phyloP scores from a whole-genome alignment of 2,113 vertebrate genomes.

The Myxocyprinus asiaticus region DNA sequence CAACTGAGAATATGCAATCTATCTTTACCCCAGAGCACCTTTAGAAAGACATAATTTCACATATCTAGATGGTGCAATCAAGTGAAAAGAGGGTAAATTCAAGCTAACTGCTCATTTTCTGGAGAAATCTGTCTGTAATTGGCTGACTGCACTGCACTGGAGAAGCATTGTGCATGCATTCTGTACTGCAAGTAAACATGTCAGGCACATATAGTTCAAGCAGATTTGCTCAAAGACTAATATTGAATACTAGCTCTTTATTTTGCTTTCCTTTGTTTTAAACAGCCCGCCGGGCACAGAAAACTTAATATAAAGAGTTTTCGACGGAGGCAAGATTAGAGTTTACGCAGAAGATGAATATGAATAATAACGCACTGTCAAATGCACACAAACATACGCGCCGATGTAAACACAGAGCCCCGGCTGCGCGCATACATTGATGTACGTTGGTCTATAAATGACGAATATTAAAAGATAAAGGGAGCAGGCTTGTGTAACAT shows the following conservation, averaged over 20 bases:
- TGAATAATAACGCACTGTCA: not conserved
- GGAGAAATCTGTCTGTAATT: conserved; percentile 54
- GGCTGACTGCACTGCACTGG: conserved; percentile 40
- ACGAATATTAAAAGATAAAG: conserved; percentile 4
- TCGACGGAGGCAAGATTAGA: no score
- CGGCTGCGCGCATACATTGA: no score
- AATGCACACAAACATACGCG: not conserved
- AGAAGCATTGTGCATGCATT: conserved; percentile 4
- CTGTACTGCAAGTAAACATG: conserved; percentile 36
- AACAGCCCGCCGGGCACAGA: conserved; percentile 23
- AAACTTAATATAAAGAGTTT: not conserved
- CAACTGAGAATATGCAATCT: conserved; percentile 52
- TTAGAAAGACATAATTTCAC: conserved; percentile 49
- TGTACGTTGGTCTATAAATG: not conserved
- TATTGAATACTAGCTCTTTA: not conserved
- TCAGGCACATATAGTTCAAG: conserved; percentile 10
- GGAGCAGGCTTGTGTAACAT: conserved; percentile 18
- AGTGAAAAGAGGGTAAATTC: conserved; percentile 57
- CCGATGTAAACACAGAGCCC: no score
- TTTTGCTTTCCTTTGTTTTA: not conserved
- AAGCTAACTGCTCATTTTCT: conserved; percentile 50
- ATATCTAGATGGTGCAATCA: conserved; percentile 57
- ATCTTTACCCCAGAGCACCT: conserved; percentile 54
- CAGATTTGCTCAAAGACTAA: not conserved
- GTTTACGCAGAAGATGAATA: not conserved